Evolutionary conservation across 1,140 invertebrate genomes (phyloP), one percentile per base, ranked within the genome.

Genomic region (Riptortus pedestris): DNA sequence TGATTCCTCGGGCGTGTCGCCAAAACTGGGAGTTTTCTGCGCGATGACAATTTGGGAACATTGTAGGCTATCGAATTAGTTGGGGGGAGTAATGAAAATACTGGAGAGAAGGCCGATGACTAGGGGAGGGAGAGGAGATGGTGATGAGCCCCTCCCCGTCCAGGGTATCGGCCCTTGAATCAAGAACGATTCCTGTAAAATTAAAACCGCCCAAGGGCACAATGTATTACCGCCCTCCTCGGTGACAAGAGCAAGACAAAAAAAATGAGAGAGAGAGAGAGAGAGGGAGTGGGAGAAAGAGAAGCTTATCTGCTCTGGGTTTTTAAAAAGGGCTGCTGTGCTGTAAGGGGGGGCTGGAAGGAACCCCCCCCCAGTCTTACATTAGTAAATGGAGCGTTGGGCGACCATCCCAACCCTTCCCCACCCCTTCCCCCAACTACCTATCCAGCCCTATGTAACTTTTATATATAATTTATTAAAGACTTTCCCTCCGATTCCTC

Each of bases 161-260:
- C 31, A 7, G 31, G 22, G 22, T 51, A 51, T 51, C 48, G 48
- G 48, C n/a, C 48, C 48, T 20, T n/a, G 48, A 51, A 51, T 51
- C 48, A 51, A 51, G 48, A 51, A 51, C 48, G 48, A 51, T 51
- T 51, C 48, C 48, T 51, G 48, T 51, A 51, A 51, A 51, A 51
- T 51, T 51, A 51, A 51, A 51, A 51, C 22, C 48, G 48, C 48
- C 48, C 48, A 20, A 22, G 48, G 48, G 48, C 48, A 24, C 48
- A 51, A 51, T 51, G 48, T 51, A 51, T 51, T 51, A 51, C 48
- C 48, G 48, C 48, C 22, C 48, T 22, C n/a, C 22, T 51, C 9
- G 48, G 48, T 51, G 48, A 51, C 48, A 51, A 51, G 48, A 51
- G n/a, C 48, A 24, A 51, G 48, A 51, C n/a, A 24, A 51, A 51